phyloP scores from a whole-genome alignment of 2,113 vertebrate species.

The Orcinus orca region DNA sequence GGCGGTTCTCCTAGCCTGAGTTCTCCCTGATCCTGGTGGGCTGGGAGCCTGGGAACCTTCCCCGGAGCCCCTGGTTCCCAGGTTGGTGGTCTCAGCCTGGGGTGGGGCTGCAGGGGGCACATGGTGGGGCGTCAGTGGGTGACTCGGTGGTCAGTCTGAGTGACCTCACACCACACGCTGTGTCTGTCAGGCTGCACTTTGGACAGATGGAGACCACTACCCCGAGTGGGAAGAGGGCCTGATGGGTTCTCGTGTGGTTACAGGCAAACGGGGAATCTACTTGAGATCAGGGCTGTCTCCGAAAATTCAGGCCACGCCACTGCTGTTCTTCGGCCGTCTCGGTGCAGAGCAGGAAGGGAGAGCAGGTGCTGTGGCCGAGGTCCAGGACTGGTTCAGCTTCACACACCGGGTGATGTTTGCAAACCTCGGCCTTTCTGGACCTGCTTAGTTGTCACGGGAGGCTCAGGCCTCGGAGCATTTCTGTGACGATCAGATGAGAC shows the following conservation, averaged over 20 bases:
- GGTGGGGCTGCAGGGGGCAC: not conserved
- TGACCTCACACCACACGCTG: rapidly evolving
- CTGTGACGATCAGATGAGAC: not conserved
- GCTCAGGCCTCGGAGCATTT: not conserved
- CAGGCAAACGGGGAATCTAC: not conserved
- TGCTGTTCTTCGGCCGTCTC: slow-evolving; percentile 1
- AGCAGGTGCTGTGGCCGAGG: not conserved
- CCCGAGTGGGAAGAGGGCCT: not conserved
- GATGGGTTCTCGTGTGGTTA: not conserved
- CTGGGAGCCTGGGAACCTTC: not conserved
- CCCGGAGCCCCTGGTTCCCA: not conserved
- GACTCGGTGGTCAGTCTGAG: not conserved
- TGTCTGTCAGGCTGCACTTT: not conserved
- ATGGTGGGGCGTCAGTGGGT: not conserved
- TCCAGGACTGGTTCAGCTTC: not conserved
- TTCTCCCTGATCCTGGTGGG: not conserved
- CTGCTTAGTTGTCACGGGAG: not conserved
- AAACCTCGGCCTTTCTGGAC: not conserved
- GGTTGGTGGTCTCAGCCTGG: not conserved
- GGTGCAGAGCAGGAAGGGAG: not conserved
- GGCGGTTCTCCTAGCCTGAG: slow-evolving; percentile 12
- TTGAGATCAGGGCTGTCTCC: not conserved
- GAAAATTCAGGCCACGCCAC: not conserved
- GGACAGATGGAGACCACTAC: not conserved
- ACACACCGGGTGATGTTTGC: not conserved